Base-by-base conservation (phyloP, 1,140 invertebrate genomes). In the Vanessa tameamea region DNA sequence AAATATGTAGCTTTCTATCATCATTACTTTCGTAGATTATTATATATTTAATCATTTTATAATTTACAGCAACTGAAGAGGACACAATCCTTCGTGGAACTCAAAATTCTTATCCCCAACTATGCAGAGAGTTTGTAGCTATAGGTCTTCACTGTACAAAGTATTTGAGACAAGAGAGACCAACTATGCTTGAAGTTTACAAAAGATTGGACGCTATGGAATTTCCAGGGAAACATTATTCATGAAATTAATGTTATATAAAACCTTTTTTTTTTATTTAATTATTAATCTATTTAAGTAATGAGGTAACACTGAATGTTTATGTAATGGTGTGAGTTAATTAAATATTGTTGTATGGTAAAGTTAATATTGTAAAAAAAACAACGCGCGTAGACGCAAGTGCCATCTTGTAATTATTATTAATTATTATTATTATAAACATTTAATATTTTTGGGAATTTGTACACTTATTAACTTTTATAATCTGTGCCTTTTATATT, bases 131-230 rank as follows among this genome's bases (percentile, higher is more conserved):
- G 9, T 83, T 92, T 69, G 68, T 90, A 0, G n/a, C 64, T 0
- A 82, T 90, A 0, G 90, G 85, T 0, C 50, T 90, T 0, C 74
- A 81, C n/a, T 92, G 90, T 51, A 91, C 87, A 0, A 76, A 77
- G 23, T 69, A 75, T 50, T 51, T 61, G 5, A 70, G 88, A 3
- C 57, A 76, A 0, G 73, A 85, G 14, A 47, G 90, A 9, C 90
- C 90, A 0, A 77, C 82, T 7, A 91, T 92, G 88, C 64, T 88
- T 8, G 79, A 87, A 0, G 88, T 92, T 1, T 92, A 88, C 59
- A 84, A 82, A 16, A 66, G 71, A 31, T 74, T 90, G 3, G 82
- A 88, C 43, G 76, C 73, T 1, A 65, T 89, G 73, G 57, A 83
- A 5, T 74, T 83, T 16, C 82, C 82, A 5, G 78, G 73, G 6